Percentiles rank a stretch among this genome's conserved stretches.
phyloP scores from a whole-genome alignment of 2,797 vertebrate genomes.

The Diceros bicornis region DNA sequence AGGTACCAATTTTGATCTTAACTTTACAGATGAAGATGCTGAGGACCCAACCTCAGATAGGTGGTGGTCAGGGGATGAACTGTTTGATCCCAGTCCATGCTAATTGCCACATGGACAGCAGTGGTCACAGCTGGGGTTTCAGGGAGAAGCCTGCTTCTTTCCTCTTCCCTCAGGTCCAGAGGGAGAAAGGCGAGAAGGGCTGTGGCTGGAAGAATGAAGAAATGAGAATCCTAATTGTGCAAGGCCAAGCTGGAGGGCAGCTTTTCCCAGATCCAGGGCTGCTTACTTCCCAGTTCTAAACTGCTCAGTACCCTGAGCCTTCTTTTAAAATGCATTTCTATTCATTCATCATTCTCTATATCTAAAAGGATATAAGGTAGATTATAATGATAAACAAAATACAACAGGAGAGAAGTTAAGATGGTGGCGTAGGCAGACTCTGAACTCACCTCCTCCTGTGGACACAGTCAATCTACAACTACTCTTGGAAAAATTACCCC shows the following conservation, averaged over 20 bases:
- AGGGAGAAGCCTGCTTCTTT: not conserved
- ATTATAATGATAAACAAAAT: constrained; percentile 5
- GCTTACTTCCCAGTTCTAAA: not conserved
- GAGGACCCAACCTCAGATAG: not conserved
- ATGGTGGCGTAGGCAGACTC: no score
- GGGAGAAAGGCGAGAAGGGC: not conserved
- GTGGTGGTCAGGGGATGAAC: not conserved
- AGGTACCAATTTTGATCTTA: not conserved
- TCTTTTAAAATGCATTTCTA: constrained; percentile 41
- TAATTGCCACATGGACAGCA: not conserved
- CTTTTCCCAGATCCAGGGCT: not conserved
- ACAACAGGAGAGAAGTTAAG: not conserved
- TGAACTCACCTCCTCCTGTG: no score
- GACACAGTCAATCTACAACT: no score
- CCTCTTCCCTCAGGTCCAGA: not conserved
- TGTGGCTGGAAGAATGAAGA: not conserved
- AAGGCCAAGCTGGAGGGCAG: not conserved
- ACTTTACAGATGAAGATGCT: not conserved
- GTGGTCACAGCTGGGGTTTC: not conserved
- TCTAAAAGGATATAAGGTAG: not conserved
- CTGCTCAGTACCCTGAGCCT: not conserved
- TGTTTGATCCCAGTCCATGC: not conserved
- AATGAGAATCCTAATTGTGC: not conserved
- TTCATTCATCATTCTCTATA: not conserved
- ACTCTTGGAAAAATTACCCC: no score